These are phyloP conservation scores for Capitulum mitella DNA, from an alignment of 2,888 invertebrate genomes.

Conservation along the genomic window DNA sequence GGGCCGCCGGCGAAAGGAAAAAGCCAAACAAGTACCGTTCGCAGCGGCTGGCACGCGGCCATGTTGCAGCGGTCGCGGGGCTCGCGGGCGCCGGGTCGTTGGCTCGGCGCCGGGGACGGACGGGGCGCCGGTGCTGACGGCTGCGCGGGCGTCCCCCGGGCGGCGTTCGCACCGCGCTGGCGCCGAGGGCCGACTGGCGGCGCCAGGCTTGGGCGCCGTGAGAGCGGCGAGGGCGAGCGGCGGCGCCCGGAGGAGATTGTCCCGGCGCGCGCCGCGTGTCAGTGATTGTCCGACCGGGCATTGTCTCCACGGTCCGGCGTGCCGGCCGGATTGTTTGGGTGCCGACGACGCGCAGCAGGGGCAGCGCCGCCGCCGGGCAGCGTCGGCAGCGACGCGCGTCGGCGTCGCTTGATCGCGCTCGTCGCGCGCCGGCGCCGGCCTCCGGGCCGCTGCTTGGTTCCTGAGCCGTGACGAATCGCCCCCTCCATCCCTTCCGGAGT, in stretches of 20 bases:
- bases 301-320: neutral
- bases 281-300: neutral
- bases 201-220: neutral
- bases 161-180: neutral
- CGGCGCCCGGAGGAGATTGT: neutral
- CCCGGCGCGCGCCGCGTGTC: neutral
- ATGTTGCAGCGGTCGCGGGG: neutral
- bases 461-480: neutral
- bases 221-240: neutral
- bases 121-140: neutral
- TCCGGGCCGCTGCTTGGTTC: no score
- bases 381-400: no score
- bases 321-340: neutral
- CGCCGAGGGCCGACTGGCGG: neutral
- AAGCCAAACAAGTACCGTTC: neutral
- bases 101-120: neutral
- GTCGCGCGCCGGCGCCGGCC: neutral
- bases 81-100: neutral
- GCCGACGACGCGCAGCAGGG: neutral
- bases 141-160: neutral
- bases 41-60: neutral
- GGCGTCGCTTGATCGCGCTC: neutral
- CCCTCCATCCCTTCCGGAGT: neutral
- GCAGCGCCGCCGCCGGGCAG: neutral
- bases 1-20: neutral